Percentiles rank a stretch among this genome's conserved stretches.
These are phyloP conservation scores for Pelvicachromis taeniatus DNA, from an alignment of 2,113 vertebrate genomes.

Conservation along the genomic window DNA sequence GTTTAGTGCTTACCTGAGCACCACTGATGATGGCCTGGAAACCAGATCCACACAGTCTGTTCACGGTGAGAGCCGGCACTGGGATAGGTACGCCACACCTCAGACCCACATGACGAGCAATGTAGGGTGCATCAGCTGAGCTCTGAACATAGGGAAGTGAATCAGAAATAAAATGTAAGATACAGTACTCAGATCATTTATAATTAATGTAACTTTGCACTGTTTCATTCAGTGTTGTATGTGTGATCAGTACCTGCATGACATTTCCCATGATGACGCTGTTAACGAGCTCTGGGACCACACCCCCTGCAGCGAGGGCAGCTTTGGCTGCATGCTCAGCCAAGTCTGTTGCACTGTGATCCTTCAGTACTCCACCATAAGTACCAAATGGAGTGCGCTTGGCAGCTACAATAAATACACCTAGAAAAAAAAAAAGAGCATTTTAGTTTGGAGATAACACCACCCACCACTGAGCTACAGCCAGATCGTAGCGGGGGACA, in stretches of 20 bases:
- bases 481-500: neutral
- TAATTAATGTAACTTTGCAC: neutral
- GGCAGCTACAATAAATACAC: conserved; percentile 90
- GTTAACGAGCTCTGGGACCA: conserved; percentile 83
- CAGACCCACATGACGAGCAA: conserved; percentile 89
- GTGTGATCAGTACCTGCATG: conserved; percentile 77
- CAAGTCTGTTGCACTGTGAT: conserved; percentile 86
- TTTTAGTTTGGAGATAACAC: neutral
- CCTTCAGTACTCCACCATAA: conserved; percentile 86
- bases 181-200: neutral
- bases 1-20: conserved; percentile 78
- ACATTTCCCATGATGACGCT: conserved; percentile 90
- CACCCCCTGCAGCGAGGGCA: conserved; percentile 81
- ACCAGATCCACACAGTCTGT: conserved; percentile 94
- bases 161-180: neutral
- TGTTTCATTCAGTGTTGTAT: neutral
- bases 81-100: conserved; percentile 82
- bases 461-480: neutral
- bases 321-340: conserved; percentile 83
- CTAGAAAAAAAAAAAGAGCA: conserved; percentile 55
- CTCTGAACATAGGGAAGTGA: conserved; percentile 66
- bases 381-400: conserved; percentile 93
- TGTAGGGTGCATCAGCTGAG: conserved; percentile 80
- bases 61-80: conserved; percentile 85
- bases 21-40: conserved; percentile 92